phyloP scores from a whole-genome alignment of 2,797 vertebrate genomes.

The Eleutherodactylus coqui region DNA sequence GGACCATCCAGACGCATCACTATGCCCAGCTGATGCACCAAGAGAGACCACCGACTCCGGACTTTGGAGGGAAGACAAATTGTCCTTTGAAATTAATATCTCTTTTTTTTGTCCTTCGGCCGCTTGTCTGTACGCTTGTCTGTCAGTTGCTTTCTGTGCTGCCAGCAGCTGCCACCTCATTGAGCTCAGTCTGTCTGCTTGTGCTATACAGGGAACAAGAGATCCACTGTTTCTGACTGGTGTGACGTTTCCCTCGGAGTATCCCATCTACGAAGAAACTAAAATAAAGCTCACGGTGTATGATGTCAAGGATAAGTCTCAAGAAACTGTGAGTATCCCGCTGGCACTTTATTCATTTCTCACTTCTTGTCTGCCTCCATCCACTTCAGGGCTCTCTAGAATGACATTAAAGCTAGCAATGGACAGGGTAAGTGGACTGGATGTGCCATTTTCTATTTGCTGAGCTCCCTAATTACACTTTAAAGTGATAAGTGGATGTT shows the following conservation, averaged over 20 bases:
- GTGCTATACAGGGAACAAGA: conserved; percentile 87
- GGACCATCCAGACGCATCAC: conserved; percentile 39
- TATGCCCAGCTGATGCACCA: not conserved
- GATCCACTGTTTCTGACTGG: conserved; percentile 96
- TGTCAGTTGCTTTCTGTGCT: conserved; percentile 45
- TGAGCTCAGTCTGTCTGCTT: conserved; percentile 70
- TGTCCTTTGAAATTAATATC: conserved; percentile 65
- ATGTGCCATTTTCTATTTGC: conserved; percentile 41
- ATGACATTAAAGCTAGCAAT: conserved; percentile 54
- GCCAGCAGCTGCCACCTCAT: conserved; percentile 76
- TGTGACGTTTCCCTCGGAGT: conserved; percentile 91
- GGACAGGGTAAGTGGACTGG: conserved; percentile 52
- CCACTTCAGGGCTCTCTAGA: conserved; percentile 45
- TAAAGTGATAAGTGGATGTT: conserved; percentile 47
- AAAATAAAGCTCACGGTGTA: conserved; percentile 94
- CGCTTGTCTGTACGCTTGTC: conserved; percentile 50
- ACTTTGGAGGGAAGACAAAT: conserved; percentile 46
- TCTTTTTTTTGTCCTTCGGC: conserved; percentile 17
- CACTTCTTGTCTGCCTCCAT: conserved; percentile 21
- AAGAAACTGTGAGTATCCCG: conserved; percentile 87
- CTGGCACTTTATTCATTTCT: conserved; percentile 28
- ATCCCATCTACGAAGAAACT: conserved; percentile 89
- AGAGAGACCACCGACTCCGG: not conserved
- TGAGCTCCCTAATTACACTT: conserved; percentile 44
- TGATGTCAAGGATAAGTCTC: conserved; percentile 93